Percentiles rank a stretch among this genome's conserved stretches.
These are phyloP conservation scores for Colletes collaris DNA, from an alignment of 2,888 invertebrate species.

Conservation along the genomic window DNA sequence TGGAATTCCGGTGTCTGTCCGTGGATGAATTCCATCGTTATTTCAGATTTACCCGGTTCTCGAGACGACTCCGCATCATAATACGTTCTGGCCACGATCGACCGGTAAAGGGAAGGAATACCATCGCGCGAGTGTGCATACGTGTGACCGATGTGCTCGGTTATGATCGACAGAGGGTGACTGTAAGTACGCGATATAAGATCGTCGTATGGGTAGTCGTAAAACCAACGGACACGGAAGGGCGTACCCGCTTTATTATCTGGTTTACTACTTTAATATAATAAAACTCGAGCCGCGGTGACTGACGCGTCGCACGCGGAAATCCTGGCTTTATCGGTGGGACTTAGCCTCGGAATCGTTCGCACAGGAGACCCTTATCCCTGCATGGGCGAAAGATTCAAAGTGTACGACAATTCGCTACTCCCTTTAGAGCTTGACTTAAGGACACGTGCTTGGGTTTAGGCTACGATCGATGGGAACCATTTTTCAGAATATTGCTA, in stretches of 20 bases:
- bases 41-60: conserved; percentile 12
- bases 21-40: background rate
- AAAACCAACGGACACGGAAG: conserved; percentile 68
- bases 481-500: too few relatives aligned
- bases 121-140: conserved; percentile 19
- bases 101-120: conserved; percentile 8
- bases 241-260: conserved; percentile 73
- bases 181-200: conserved; percentile 72
- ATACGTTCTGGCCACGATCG: conserved; percentile 41
- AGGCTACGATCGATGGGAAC: too few relatives aligned
- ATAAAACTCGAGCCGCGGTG: conserved; percentile 67
- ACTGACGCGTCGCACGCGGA: conserved; percentile 53
- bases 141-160: conserved; percentile 57
- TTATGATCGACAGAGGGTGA: conserved; percentile 69
- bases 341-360: conserved; percentile 43
- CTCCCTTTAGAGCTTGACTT: background rate
- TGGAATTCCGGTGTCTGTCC: background rate
- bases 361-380: conserved; percentile 6
- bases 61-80: conserved; percentile 31
- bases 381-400: background rate
- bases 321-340: conserved; percentile 60
- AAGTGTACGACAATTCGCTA: background rate
- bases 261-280: conserved; percentile 74
- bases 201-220: conserved; percentile 67
- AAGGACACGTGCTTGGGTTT: too few relatives aligned